A percentile compares a stretch with the other conserved stretches of the same genome.
These are phyloP conservation scores for Tapirus indicus DNA, from an alignment of 2,797 vertebrate species.

Conservation along the genomic window DNA sequence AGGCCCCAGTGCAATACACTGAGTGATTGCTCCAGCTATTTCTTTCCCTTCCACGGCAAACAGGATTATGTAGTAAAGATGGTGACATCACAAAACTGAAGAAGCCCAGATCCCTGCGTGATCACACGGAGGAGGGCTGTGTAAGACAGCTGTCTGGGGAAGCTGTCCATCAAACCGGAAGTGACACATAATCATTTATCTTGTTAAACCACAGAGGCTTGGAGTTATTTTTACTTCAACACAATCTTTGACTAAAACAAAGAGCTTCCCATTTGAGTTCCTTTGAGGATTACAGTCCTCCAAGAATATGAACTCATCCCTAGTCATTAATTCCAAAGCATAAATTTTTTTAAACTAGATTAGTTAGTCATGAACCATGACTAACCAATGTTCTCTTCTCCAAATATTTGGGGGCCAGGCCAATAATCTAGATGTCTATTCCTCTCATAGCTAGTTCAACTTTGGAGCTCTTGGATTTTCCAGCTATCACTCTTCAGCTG, in stretches of 20 bases:
- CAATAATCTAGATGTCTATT: background rate
- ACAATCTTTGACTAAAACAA: background rate
- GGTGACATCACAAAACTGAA: background rate
- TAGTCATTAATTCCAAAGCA: conserved; percentile 32
- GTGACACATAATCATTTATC: background rate
- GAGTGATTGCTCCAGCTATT: background rate
- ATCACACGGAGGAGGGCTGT: background rate
- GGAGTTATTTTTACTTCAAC: background rate
- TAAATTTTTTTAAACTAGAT: background rate
- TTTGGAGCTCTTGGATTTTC: background rate
- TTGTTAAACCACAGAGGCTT: background rate
- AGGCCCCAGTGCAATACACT: background rate
- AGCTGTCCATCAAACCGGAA: background rate
- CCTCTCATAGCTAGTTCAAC: background rate
- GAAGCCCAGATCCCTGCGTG: background rate
- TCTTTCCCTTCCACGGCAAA: background rate
- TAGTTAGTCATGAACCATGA: background rate
- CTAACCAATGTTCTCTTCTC: background rate
- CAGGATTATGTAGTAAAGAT: background rate
- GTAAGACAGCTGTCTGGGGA: background rate
- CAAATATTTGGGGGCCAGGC: background rate
- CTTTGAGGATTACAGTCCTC: background rate
- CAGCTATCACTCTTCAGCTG: background rate
- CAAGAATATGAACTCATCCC: background rate
- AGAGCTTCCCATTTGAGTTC: background rate